Conservation (phyloP, 2,888 invertebrate species). For the Trissonchulus latispiculum region DNA sequence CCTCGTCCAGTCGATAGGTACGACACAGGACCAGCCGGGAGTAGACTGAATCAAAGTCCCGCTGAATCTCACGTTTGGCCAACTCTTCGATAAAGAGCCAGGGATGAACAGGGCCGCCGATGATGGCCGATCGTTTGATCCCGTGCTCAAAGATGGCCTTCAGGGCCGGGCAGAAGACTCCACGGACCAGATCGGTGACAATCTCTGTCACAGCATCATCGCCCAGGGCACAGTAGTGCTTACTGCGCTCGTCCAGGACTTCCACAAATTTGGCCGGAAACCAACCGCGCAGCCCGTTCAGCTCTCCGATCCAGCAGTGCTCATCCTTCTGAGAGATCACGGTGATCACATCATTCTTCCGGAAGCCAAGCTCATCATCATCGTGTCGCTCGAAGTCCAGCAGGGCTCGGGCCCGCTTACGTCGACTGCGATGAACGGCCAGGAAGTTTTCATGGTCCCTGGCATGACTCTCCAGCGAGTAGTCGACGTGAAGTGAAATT, state of each 20-base stretch:
- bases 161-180: conserved; percentile 68
- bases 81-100: conserved; percentile 93
- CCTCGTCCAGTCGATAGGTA: conserved; percentile 91
- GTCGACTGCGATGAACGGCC: conserved; percentile 75
- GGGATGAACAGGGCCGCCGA: conserved; percentile 86
- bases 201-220: conserved; percentile 89
- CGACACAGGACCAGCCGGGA: conserved; percentile 91
- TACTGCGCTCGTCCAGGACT: conserved; percentile 83
- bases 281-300: conserved; percentile 51
- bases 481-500: conserved; percentile 60
- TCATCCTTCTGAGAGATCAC: conserved; percentile 54
- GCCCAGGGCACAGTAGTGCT: conserved; percentile 57
- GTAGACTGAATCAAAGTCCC: conserved; percentile 94
- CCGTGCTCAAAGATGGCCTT: conserved; percentile 90
- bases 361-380: conserved; percentile 93
- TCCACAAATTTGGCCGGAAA: conserved; percentile 53
- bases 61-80: conserved; percentile 59
- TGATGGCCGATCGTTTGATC: conserved; percentile 75
- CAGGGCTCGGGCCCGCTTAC: conserved; percentile 83
- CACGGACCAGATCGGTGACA: conserved; percentile 21
- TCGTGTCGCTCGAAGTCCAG: conserved; percentile 86
- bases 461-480: conserved; percentile 86
- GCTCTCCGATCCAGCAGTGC: conserved; percentile 52
- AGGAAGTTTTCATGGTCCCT: conserved; percentile 86
- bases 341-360: conserved; percentile 95